Conservation (phyloP, 1,140 invertebrate genomes). For the Saccostrea cuccullata region DNA sequence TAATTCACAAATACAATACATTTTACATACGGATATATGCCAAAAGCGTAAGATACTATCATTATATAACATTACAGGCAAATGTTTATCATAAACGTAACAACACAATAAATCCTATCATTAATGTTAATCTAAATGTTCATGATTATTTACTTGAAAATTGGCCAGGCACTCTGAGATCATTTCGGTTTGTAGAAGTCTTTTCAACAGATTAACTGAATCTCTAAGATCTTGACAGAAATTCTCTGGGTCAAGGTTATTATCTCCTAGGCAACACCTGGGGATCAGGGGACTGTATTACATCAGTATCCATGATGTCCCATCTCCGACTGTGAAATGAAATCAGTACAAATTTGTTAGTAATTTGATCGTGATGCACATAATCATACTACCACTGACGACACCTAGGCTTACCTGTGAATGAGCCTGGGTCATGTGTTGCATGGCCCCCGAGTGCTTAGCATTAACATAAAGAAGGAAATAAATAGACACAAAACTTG, state of each 20-base stretch:
- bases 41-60: no score
- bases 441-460: constrained; percentile 17
- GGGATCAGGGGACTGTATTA: not conserved
- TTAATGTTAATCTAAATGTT: no score
- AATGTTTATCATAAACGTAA: no score
- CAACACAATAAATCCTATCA: no score
- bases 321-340: constrained; percentile 49
- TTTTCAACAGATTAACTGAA: no score
- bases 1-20: no score
- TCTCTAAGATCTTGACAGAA: not conserved
- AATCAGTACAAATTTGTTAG: not conserved
- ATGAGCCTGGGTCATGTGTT: not conserved
- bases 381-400: not conserved
- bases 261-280: not conserved
- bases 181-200: no score
- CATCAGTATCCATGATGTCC: constrained; percentile 51
- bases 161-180: no score
- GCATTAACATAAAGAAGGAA: not conserved
- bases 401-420: not conserved
- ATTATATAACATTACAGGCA: no score
- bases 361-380: no score
- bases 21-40: no score
- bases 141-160: no score
- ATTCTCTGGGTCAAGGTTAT: not conserved
- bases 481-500: not conserved